A percentile compares a stretch with the other conserved stretches of the same genome.
phyloP scores from a whole-genome alignment of 2,113 vertebrate genomes.

The Pluvialis apricaria region DNA sequence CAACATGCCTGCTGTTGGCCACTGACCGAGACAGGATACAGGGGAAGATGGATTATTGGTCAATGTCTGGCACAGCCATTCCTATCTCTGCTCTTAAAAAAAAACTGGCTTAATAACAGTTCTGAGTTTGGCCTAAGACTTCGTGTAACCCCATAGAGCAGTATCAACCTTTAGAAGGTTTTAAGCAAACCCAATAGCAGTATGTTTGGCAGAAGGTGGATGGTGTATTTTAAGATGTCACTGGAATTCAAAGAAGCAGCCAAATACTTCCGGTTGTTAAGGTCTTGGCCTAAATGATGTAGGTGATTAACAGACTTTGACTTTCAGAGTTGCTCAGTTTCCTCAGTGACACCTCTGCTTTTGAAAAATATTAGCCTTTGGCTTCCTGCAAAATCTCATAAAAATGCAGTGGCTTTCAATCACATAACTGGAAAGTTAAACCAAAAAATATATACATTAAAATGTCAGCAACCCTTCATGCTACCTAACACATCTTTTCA shows the following conservation, averaged over 20 bases:
- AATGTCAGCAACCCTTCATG: neutral
- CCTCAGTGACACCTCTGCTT: neutral
- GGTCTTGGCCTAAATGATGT: neutral
- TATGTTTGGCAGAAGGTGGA: neutral
- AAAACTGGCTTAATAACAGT: neutral
- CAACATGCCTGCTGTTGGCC: neutral
- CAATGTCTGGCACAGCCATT: neutral
- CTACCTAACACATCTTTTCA: neutral
- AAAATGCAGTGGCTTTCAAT: neutral
- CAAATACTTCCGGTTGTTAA: neutral
- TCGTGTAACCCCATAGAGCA: rapidly evolving
- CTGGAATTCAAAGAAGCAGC: neutral
- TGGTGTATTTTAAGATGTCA: neutral
- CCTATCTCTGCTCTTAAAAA: neutral
- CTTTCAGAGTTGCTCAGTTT: neutral
- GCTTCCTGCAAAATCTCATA: neutral
- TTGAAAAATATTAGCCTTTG: neutral
- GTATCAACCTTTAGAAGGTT: neutral
- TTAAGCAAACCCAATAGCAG: neutral
- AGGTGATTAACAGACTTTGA: neutral
- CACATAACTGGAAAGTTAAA: neutral
- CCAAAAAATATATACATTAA: neutral
- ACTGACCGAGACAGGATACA: neutral
- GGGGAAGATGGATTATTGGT: neutral
- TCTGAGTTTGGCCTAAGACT: neutral